These are phyloP conservation scores for Glyptemys insculpta DNA, from an alignment of 2,797 vertebrate species.

Conservation along the genomic window DNA sequence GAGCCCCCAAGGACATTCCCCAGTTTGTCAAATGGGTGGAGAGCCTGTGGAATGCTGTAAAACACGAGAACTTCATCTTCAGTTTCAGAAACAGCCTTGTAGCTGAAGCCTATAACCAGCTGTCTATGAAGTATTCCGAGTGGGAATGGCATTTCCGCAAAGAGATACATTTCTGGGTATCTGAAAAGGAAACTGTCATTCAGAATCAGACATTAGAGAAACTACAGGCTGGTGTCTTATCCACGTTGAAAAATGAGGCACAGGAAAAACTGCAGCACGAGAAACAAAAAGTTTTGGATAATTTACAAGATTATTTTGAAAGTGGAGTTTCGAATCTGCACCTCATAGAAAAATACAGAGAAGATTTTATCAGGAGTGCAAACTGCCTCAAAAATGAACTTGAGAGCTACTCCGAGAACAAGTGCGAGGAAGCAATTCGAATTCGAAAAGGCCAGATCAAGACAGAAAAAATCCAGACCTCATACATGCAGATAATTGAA, in stretches of 20 bases:
- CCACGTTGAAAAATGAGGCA: constrained; percentile 64
- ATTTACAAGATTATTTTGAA: constrained; percentile 68
- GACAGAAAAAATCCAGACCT: no score
- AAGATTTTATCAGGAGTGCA: constrained; percentile 71
- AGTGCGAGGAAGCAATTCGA: constrained; percentile 59
- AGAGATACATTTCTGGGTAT: constrained; percentile 78
- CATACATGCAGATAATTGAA: constrained; percentile 20
- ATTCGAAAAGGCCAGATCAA: not conserved
- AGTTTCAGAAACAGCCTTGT: constrained; percentile 77
- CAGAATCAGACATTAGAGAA: not conserved
- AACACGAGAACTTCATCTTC: constrained; percentile 40
- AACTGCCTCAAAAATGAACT: constrained; percentile 62
- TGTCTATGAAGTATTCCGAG: constrained; percentile 78
- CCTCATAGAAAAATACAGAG: constrained; percentile 63
- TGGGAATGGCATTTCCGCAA: constrained; percentile 72
- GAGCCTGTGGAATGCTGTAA: constrained; percentile 81
- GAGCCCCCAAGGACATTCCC: constrained; percentile 70
- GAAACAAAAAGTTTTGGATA: constrained; percentile 65
- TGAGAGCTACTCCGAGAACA: constrained; percentile 54
- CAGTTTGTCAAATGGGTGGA: constrained; percentile 81
- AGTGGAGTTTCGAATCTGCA: constrained; percentile 68
- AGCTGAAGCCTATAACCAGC: constrained; percentile 77
- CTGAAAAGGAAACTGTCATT: constrained; percentile 57
- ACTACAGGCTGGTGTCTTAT: constrained; percentile 10
- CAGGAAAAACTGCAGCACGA: constrained; percentile 66